Evolutionary conservation across 2,113 vertebrate genomes (phyloP), one percentile per base, ranked within the genome.

Genomic region (Caloenas nicobarica): DNA sequence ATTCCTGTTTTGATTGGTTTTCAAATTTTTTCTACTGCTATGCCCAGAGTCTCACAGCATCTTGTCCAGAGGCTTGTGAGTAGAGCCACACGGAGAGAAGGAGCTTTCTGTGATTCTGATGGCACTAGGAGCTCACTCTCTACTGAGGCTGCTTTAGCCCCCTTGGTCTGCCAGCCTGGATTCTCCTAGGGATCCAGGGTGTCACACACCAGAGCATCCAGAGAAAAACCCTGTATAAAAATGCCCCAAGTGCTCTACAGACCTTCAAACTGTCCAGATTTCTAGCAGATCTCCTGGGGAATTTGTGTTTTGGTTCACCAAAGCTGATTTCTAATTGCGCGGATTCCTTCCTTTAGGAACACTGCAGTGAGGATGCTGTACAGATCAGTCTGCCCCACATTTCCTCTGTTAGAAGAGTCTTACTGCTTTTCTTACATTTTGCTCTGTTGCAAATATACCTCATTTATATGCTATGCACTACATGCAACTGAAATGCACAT

Each of bases 61-160:
- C 18, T 81, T 76, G 26, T 69, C 48, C 38, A 89, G 21, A 28
- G 11, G 13, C 6, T 71, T 48, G 13, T 3, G 2, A 71, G 29
- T 7, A 68, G 36, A 81, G 5, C 7, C 0, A 0, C 2, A 0
- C 6, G 0, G 3, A 77, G 13, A 68, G 26, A 51, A 53, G 24
- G 15, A 71, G n/a, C 5, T 76, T 86, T 44, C 44, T 56, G 29
- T 53, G 9, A 26, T 44, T 73, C 61, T 61, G 46, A 22, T 21
- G n/a, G 46, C 50, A 57, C 11, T 8, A 50, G 44, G 34, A 70
- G 61, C 5, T 18, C 5, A 8, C 25, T 18, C 21, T 70, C 15
- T 74, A 33, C 33, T 57, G 48, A 71, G 21, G 29, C 25, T 33
- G 21, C 54, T 58, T 66, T 50, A 83, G 13, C 12, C 25, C 13